phyloP scores from a whole-genome alignment of 2,797 vertebrate species.

The Alosa sapidissima region DNA sequence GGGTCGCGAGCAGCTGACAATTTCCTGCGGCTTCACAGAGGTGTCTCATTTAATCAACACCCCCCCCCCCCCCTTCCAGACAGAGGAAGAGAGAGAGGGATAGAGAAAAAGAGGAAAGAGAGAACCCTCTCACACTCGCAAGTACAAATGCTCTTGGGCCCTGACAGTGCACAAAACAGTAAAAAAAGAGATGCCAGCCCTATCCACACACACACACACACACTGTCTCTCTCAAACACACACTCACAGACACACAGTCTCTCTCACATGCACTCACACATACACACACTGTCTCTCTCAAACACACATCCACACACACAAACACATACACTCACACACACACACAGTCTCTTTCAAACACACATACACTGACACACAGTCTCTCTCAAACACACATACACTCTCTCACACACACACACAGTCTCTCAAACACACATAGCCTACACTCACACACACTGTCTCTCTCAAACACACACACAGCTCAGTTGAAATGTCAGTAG shows the following conservation, averaged over 20 bases:
- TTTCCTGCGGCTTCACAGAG: slow-evolving; percentile 7
- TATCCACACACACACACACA: not conserved
- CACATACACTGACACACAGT: too few species aligned
- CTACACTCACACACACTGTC: not conserved
- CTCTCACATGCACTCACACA: not conserved
- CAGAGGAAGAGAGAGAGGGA: not conserved
- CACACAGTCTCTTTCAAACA: too few species aligned
- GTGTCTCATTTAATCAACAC: slow-evolving; percentile 42
- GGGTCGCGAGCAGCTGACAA: slow-evolving; percentile 26
- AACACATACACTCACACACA: too few species aligned
- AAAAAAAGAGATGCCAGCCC: not conserved
- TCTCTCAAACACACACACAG: not conserved
- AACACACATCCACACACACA: too few species aligned
- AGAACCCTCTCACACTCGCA: not conserved
- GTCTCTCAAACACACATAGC: too few species aligned
- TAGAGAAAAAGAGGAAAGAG: not conserved
- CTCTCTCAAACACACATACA: too few species aligned
- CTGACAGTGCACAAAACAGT: not conserved
- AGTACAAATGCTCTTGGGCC: not conserved
- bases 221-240: too few species aligned
- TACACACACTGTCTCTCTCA: too few species aligned
- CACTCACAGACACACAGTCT: slow-evolving; percentile 1
- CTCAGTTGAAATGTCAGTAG: not conserved
- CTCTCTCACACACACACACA: too few species aligned
- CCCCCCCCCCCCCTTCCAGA: not conserved